phyloP scores from a whole-genome alignment of 2,113 vertebrate genomes.

The Anthoscopus minutus region DNA sequence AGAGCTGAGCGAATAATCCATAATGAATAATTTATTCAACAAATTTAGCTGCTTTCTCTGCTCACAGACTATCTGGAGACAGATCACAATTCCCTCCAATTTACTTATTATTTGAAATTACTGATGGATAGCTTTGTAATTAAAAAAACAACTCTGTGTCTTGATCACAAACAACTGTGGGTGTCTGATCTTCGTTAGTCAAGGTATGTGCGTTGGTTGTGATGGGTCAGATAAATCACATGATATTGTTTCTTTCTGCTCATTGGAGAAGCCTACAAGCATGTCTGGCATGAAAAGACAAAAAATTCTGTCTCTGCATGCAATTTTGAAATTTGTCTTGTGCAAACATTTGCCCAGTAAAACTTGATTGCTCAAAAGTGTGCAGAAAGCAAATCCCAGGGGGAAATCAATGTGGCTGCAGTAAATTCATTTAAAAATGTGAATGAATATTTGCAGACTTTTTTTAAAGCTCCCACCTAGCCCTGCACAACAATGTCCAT shows the following conservation, averaged over 20 bases:
- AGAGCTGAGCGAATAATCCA: slow-evolving; percentile 67
- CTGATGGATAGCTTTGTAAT: slow-evolving; percentile 68
- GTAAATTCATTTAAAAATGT: slow-evolving; percentile 57
- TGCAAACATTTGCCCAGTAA: slow-evolving; percentile 64
- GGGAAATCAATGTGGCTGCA: slow-evolving; percentile 35
- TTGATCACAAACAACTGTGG: slow-evolving; percentile 62
- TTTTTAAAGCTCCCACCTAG: background rate
- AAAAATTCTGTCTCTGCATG: slow-evolving; percentile 54
- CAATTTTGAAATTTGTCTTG: slow-evolving; percentile 63
- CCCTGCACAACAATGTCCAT: background rate
- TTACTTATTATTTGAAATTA: slow-evolving; percentile 70
- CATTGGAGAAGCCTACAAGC: slow-evolving; percentile 56
- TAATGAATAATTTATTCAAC: slow-evolving; percentile 71
- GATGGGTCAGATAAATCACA: slow-evolving; percentile 64
- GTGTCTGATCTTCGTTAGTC: slow-evolving; percentile 59
- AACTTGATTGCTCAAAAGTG: slow-evolving; percentile 63
- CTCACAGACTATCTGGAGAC: slow-evolving; percentile 68
- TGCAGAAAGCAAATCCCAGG: slow-evolving; percentile 57
- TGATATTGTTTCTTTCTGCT: slow-evolving; percentile 51
- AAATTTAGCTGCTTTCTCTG: slow-evolving; percentile 69
- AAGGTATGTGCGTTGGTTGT: slow-evolving; percentile 55
- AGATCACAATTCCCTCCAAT: slow-evolving; percentile 68
- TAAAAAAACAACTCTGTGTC: slow-evolving; percentile 65
- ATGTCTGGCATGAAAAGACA: slow-evolving; percentile 53
- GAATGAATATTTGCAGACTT: slow-evolving; percentile 49